These are phyloP conservation scores for Actinernus sp. DNA, from an alignment of 92 coral and sea anemone species.

Conservation along the genomic window DNA sequence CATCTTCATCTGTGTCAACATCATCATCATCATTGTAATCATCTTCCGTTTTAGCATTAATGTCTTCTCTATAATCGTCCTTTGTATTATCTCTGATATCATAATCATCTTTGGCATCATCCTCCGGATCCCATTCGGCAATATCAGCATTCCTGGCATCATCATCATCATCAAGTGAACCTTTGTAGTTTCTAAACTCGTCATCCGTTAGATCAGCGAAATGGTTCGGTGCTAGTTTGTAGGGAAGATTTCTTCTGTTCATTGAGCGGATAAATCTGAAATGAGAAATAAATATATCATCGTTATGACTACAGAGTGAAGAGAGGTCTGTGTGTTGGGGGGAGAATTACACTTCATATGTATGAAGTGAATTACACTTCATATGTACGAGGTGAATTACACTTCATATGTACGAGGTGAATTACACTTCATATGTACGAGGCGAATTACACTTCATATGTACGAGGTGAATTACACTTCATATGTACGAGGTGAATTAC, in stretches of 20 bases:
- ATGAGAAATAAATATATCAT: no score
- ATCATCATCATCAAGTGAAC: constrained; percentile 71
- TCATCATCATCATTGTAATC: not conserved
- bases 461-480: no score
- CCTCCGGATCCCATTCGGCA: constrained; percentile 15
- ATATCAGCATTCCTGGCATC: constrained; percentile 33
- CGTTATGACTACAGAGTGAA: no score
- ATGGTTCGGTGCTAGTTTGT: constrained; percentile 73
- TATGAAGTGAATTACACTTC: no score
- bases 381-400: no score
- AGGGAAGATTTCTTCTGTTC: constrained; percentile 73
- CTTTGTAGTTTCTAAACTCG: constrained; percentile 80
- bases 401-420: no score
- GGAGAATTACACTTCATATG: no score
- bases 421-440: no score
- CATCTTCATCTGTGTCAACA: not conserved
- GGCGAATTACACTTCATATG: no score
- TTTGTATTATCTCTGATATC: constrained; percentile 1
- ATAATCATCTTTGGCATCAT: not conserved
- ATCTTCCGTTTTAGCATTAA: constrained; percentile 1
- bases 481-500: no score
- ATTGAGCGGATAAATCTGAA: constrained; percentile 82
- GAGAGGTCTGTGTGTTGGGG: no score
- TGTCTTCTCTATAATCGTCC: not conserved
- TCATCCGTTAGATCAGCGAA: constrained; percentile 93